phyloP scores from a whole-genome alignment of 2,888 invertebrate genomes.

The Adelphocoris suturalis region DNA sequence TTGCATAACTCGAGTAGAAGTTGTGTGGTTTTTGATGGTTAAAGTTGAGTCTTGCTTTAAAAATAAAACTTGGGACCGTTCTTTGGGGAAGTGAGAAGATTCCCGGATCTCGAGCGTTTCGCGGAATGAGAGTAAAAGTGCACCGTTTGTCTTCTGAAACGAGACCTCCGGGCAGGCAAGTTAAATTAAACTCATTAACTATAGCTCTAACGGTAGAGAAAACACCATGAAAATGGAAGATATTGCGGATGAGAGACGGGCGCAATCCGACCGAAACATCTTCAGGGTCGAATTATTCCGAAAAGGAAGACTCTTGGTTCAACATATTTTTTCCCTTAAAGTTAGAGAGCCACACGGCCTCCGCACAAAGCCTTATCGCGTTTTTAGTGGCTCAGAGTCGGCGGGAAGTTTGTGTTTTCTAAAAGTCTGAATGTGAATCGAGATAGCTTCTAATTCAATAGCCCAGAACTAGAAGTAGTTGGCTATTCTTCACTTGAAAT shows the following conservation, averaged over 20 bases:
- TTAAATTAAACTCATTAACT: conserved; percentile 47
- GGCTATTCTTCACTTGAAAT: neutral
- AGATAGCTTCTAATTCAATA: neutral
- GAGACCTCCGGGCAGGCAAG: neutral
- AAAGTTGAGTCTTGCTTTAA: neutral
- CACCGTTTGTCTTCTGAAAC: neutral
- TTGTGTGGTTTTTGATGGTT: too few species aligned
- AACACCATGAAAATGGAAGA: neutral
- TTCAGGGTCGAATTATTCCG: conserved; percentile 40
- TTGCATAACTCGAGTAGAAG: too few species aligned
- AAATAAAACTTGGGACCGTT: neutral
- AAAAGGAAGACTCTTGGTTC: neutral
- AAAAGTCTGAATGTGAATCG: neutral
- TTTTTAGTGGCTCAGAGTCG: neutral
- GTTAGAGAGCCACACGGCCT: neutral
- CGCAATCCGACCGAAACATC: conserved; percentile 50
- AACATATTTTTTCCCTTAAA: neutral
- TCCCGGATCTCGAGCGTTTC: neutral
- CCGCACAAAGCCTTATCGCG: conserved; percentile 14
- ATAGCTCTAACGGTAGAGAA: neutral
- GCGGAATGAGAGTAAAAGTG: conserved; percentile 5
- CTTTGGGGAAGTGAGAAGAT: neutral
- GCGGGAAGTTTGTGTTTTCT: neutral
- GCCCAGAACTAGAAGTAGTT: neutral
- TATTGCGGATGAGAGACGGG: conserved; percentile 28